Conservation (phyloP, 2,888 invertebrate genomes). For the Formica aserva region DNA sequence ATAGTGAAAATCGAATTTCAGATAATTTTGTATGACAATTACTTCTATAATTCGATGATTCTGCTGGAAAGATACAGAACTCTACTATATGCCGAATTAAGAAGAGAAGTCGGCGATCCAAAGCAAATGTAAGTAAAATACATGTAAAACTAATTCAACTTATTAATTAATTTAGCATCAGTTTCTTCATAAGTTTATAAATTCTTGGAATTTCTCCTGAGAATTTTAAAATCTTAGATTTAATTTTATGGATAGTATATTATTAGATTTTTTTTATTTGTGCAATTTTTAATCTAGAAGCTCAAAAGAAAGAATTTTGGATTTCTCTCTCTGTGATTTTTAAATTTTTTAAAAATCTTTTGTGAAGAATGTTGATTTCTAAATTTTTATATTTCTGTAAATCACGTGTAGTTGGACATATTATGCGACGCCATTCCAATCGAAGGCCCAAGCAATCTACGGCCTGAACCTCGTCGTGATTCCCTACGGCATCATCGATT, state of each 20-base stretch:
- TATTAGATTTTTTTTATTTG: neutral
- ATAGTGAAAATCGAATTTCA: constrained; percentile 55
- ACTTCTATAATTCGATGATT: constrained; percentile 73
- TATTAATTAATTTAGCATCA: constrained; percentile 1
- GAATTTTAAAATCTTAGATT: neutral
- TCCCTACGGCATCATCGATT: constrained; percentile 78
- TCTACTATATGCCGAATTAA: constrained; percentile 70
- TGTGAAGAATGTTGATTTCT: neutral
- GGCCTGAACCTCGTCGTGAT: constrained; percentile 73
- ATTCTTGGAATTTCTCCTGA: neutral
- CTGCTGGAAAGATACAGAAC: constrained; percentile 74
- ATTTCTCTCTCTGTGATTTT: neutral
- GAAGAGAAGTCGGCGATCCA: constrained; percentile 62
- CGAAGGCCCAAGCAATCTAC: constrained; percentile 70
- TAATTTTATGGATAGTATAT: neutral
- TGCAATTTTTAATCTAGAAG: neutral
- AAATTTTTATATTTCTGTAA: neutral
- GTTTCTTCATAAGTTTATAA: neutral
- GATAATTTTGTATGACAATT: constrained; percentile 71
- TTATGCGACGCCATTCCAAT: constrained; percentile 76
- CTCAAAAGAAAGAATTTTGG: neutral
- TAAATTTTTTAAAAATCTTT: neutral
- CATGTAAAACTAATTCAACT: neutral
- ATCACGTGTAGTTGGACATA: constrained; percentile 75
- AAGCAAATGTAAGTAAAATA: constrained; percentile 76